Evolutionary conservation across 2,888 invertebrate genomes (phyloP).

Genomic region (Drosophila algonquin): DNA sequence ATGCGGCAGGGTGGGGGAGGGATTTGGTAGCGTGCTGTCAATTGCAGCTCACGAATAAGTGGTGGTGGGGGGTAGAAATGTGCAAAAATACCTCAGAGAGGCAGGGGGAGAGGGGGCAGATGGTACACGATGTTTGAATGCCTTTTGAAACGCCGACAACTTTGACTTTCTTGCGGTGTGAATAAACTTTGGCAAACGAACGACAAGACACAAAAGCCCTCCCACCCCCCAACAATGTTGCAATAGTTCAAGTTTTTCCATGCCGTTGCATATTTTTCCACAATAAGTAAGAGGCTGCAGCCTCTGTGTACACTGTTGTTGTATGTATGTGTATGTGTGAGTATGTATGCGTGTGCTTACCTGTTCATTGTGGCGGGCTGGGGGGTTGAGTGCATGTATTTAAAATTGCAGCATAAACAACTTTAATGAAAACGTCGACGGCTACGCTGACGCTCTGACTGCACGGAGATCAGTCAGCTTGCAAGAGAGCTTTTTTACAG

Average conservation of each 20-base stretch:
- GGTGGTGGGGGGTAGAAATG: conserved; percentile 19
- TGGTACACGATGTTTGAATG: conserved; percentile 46
- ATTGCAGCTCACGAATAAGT: conserved; percentile 26
- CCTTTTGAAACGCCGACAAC: conserved; percentile 48
- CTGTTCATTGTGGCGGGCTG: conserved; percentile 73
- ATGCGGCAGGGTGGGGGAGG: conserved; percentile 15
- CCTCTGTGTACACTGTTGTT: conserved; percentile 25
- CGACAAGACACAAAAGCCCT: conserved; percentile 37
- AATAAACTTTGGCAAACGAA: conserved; percentile 65
- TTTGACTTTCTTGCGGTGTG: conserved; percentile 67
- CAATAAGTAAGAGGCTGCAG: conserved; percentile 56
- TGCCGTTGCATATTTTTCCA: conserved; percentile 68
- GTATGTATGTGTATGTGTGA: conserved; percentile 21
- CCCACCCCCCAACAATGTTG: conserved; percentile 57
- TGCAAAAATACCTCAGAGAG: conserved; percentile 24
- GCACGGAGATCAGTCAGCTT: conserved; percentile 37
- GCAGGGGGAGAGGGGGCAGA: conserved; percentile 29
- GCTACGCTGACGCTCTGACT: conserved; percentile 49
- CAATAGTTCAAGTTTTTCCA: conserved; percentile 77
- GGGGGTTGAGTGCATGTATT: conserved; percentile 46
- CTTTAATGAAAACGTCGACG: conserved; percentile 67
- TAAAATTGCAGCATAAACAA: conserved; percentile 77
- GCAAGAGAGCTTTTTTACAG: conserved; percentile 45
- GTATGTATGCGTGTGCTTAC: conserved; percentile 63
- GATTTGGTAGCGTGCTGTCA: conserved; percentile 47